Evolutionary conservation across 2,888 invertebrate species (phyloP).

Genomic region (Phyllotreta cruciferae): DNA sequence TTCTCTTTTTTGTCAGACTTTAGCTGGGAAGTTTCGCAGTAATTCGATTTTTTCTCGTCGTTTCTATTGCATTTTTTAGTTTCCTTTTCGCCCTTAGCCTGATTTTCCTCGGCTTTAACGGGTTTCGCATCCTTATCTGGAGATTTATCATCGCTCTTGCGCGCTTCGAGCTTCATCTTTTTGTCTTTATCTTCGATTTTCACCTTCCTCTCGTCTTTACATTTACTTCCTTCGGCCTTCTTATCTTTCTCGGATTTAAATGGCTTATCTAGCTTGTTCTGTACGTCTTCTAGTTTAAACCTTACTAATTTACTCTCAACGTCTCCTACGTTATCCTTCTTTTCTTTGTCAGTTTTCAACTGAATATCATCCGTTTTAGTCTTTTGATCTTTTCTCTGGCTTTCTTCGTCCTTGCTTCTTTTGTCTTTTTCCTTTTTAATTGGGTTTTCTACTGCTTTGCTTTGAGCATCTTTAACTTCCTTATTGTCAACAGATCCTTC

Average conservation of each 20-base stretch:
- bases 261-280: conserved; percentile 2
- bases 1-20: conserved; percentile 28
- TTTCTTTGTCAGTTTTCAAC: conserved; percentile 13
- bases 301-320: background rate
- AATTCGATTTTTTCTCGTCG: conserved; percentile 9
- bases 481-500: conserved; percentile 13
- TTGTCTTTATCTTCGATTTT: conserved; percentile 21
- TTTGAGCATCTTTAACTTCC: conserved; percentile 3
- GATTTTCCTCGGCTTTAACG: conserved; percentile 5
- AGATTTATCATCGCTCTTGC: conserved; percentile 20
- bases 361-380: background rate
- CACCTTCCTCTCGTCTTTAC: conserved; percentile 18
- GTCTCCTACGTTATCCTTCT: conserved; percentile 23
- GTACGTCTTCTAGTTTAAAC: conserved; percentile 22
- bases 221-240: conserved; percentile 12
- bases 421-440: conserved; percentile 7
- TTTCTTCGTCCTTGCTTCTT: conserved; percentile 2
- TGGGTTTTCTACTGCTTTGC: background rate
- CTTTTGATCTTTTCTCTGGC: background rate
- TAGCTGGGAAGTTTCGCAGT: conserved; percentile 1
- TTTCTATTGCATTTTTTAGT: conserved; percentile 1
- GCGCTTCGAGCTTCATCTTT: conserved; percentile 24
- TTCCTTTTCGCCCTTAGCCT: conserved; percentile 10
- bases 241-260: conserved; percentile 25
- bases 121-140: conserved; percentile 2